Evolutionary conservation across 2,888 invertebrate genomes (phyloP).

Genomic region (Cyclophora albipunctata): DNA sequence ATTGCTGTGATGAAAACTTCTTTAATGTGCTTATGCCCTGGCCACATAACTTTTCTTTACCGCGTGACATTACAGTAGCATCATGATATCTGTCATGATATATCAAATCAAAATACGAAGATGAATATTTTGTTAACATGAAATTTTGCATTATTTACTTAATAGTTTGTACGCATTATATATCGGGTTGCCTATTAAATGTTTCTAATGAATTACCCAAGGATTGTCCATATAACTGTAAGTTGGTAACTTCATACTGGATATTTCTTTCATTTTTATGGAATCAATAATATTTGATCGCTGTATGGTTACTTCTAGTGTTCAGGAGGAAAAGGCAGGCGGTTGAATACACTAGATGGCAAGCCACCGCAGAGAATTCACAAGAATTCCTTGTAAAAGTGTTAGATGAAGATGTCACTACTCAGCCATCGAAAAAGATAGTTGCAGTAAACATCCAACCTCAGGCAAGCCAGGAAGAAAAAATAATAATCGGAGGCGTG

Average conservation of each 20-base stretch:
- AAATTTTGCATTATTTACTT: constrained; percentile 56
- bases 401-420: constrained; percentile 53
- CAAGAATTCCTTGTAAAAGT: constrained; percentile 64
- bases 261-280: too few species aligned
- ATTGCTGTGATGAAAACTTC: too few species aligned
- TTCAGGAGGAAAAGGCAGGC: constrained; percentile 45
- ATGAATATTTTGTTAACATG: constrained; percentile 56
- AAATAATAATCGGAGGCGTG: constrained; percentile 55
- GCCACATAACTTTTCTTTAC: constrained; percentile 20
- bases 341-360: constrained; percentile 60
- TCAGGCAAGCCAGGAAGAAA: constrained; percentile 34
- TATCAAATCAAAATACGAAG: constrained; percentile 41
- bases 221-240: constrained; percentile 45
- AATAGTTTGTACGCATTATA: constrained; percentile 47
- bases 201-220: constrained; percentile 34
- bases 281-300: too few species aligned
- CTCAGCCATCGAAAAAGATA: constrained; percentile 31
- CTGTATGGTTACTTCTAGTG: constrained; percentile 13
- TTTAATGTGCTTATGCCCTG: constrained; percentile 13
- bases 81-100: constrained; percentile 23
- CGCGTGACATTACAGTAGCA: constrained; percentile 24
- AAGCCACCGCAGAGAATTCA: constrained; percentile 39
- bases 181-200: constrained; percentile 36
- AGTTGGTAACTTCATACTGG: constrained; percentile 24
- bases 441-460: constrained; percentile 54